Evolutionary conservation across 2,797 vertebrate species (phyloP).

Genomic region (Scyliorhinus canicula): DNA sequence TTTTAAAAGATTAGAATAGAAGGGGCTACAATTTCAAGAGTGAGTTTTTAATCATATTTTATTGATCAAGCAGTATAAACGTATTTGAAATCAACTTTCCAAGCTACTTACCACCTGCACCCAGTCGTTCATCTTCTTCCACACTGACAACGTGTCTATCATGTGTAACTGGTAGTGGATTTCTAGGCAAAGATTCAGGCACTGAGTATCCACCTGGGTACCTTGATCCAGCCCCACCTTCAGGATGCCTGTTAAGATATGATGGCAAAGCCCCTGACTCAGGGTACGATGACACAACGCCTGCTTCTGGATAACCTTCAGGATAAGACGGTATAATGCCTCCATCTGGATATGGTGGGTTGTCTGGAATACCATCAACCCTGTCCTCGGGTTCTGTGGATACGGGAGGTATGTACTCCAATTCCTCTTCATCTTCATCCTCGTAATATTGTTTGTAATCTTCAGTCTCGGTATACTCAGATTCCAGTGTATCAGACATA

Average conservation of each 20-base stretch:
- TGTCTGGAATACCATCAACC: constrained; percentile 27
- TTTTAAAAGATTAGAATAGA: neutral
- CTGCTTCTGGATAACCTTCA: constrained; percentile 42
- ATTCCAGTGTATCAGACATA: constrained; percentile 47
- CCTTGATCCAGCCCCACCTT: constrained; percentile 28
- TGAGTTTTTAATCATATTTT: neutral
- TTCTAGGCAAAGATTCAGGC: constrained; percentile 40
- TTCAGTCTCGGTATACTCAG: constrained; percentile 54
- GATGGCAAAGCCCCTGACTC: constrained; percentile 41
- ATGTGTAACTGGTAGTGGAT: constrained; percentile 46
- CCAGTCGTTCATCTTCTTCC: constrained; percentile 65
- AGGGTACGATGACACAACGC: constrained; percentile 39
- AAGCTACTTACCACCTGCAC: constrained; percentile 67
- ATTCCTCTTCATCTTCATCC: constrained; percentile 50
- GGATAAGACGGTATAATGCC: constrained; percentile 39
- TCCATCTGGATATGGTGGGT: constrained; percentile 1
- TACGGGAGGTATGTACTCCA: constrained; percentile 53
- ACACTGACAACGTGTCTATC: constrained; percentile 64
- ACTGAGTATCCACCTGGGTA: constrained; percentile 45
- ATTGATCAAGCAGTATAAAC: neutral
- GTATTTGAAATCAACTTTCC: neutral
- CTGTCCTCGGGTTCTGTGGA: constrained; percentile 39
- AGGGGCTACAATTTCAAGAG: neutral
- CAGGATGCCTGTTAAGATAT: constrained; percentile 33
- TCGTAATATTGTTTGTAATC: constrained; percentile 49